These are phyloP conservation scores for Botia kubotai DNA, from an alignment of 2,797 vertebrate species.

Conservation along the genomic window DNA sequence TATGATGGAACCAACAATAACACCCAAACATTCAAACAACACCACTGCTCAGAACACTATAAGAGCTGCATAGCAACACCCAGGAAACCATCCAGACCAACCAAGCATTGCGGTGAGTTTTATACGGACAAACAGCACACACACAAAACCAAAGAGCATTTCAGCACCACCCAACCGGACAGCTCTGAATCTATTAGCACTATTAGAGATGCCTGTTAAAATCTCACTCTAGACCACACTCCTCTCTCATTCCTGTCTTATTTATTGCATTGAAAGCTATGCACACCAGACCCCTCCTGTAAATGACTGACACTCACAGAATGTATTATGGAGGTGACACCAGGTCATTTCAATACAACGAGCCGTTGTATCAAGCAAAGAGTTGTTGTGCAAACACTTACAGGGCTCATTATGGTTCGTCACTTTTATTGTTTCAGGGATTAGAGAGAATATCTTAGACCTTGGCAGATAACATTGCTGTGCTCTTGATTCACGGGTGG, in stretches of 20 bases:
- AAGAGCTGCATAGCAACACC: too few species aligned
- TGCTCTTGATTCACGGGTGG: conserved; percentile 44
- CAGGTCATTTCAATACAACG: conserved; percentile 19
- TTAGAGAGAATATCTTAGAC: conserved; percentile 19
- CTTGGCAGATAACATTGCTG: conserved; percentile 38
- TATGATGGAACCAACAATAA: too few species aligned
- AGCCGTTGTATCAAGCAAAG: conserved; percentile 15
- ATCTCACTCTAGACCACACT: neutral
- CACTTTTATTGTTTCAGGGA: conserved; percentile 19
- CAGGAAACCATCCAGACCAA: too few species aligned
- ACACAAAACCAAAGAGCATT: conserved; percentile 1
- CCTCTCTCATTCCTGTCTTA: neutral
- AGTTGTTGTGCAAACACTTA: conserved; percentile 30
- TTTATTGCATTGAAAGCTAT: conserved; percentile 29
- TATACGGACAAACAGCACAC: too few species aligned
- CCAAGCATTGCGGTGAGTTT: too few species aligned
- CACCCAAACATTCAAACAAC: too few species aligned
- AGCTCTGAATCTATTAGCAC: conserved; percentile 1
- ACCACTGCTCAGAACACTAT: too few species aligned
- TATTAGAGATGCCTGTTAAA: neutral
- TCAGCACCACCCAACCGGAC: conserved; percentile 1
- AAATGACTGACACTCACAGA: conserved; percentile 16
- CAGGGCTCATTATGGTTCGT: conserved; percentile 33
- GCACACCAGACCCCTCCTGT: neutral
- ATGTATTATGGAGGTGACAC: neutral